These are phyloP conservation scores for Hydrotaea cyrtoneurina DNA, from an alignment of 2,888 invertebrate genomes.

Conservation along the genomic window DNA sequence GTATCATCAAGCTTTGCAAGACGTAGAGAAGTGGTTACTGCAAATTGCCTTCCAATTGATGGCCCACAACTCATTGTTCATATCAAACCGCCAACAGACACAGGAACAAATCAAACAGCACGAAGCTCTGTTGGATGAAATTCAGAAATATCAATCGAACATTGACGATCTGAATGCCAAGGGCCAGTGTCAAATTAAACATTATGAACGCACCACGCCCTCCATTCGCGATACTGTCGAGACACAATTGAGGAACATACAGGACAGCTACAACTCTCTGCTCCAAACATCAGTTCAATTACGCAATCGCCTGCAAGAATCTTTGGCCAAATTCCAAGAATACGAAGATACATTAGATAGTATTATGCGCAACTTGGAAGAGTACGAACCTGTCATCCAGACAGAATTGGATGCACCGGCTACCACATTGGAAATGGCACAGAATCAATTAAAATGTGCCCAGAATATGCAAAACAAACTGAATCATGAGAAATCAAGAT, in stretches of 20 bases:
- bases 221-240: conserved; percentile 89
- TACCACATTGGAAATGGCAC: conserved; percentile 87
- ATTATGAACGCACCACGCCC: conserved; percentile 88
- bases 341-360: conserved; percentile 94
- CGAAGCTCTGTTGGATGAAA: conserved; percentile 87
- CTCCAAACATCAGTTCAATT: conserved; percentile 95
- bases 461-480: conserved; percentile 92
- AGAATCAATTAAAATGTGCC: conserved; percentile 87
- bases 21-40: conserved; percentile 96
- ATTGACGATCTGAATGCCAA: conserved; percentile 91
- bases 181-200: conserved; percentile 91
- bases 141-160: conserved; percentile 90
- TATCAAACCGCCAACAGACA: conserved; percentile 94
- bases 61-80: conserved; percentile 97
- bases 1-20: conserved; percentile 94
- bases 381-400: conserved; percentile 88
- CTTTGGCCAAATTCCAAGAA: conserved; percentile 94
- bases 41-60: conserved; percentile 97
- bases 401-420: conserved; percentile 88
- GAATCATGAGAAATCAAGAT: conserved; percentile 92
- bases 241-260: conserved; percentile 93
- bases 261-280: conserved; percentile 95
- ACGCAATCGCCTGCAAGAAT: conserved; percentile 92
- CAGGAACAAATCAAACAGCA: conserved; percentile 95
- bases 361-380: conserved; percentile 90